Conservation (phyloP, 1,140 invertebrate species). For the Holotrichia oblita region DNA sequence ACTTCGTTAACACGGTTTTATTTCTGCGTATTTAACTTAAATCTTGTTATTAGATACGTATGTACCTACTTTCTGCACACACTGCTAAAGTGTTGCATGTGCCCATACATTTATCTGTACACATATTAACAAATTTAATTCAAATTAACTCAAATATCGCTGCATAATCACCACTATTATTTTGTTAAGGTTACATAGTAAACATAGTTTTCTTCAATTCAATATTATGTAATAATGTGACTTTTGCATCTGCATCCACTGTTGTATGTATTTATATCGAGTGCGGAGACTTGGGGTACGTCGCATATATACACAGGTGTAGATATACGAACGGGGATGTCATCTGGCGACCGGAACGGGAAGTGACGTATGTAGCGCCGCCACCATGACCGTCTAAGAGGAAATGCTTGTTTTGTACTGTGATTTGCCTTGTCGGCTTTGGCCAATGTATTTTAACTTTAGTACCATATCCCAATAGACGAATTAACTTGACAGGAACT, state of each 20-base stretch:
- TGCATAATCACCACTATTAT: too few species aligned
- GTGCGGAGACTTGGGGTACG: constrained; percentile 1
- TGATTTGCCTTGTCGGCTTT: constrained; percentile 49
- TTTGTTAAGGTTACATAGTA: too few species aligned
- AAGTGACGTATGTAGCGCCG: constrained; percentile 48
- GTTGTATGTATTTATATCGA: constrained; percentile 8
- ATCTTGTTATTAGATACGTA: too few species aligned
- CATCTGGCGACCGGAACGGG: constrained; percentile 49
- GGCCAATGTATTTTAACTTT: background rate
- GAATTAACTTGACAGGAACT: constrained; percentile 20
- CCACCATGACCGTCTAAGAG: constrained; percentile 47
- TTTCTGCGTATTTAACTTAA: too few species aligned
- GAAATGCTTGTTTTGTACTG: constrained; percentile 49
- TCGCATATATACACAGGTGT: constrained; percentile 41
- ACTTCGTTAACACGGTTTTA: too few species aligned
- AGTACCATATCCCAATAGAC: constrained; percentile 10
- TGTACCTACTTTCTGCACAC: too few species aligned
- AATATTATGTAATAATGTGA: constrained; percentile 1
- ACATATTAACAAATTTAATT: too few species aligned
- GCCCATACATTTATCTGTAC: too few species aligned
- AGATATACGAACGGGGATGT: constrained; percentile 41
- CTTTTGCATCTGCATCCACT: constrained; percentile 5
- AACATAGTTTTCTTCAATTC: too few species aligned
- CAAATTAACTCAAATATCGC: too few species aligned
- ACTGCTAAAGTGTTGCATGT: too few species aligned